Percentiles rank a stretch among this genome's conserved stretches.
Evolutionary conservation across 1,140 invertebrate species (phyloP).

Genomic region (Aphidius gifuensis): DNA sequence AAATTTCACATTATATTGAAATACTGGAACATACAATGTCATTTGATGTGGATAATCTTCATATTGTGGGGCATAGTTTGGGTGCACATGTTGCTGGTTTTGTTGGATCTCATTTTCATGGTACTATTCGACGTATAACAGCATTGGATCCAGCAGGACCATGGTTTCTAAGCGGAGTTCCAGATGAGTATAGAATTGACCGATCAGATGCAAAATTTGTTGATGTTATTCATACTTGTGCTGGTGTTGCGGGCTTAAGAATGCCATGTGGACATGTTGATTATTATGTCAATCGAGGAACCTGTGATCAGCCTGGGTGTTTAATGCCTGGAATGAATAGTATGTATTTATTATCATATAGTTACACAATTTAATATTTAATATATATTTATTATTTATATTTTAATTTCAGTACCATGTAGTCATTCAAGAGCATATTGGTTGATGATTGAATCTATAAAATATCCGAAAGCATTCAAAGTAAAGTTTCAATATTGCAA

Average conservation of each 20-base stretch:
- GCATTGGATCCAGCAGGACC: constrained; percentile 72
- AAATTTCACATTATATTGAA: constrained; percentile 35
- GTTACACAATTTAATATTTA: too few species aligned
- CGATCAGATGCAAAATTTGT: constrained; percentile 67
- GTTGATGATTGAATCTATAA: constrained; percentile 56
- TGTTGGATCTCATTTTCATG: constrained; percentile 58
- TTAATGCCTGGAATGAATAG: constrained; percentile 26
- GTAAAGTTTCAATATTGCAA: constrained; percentile 56
- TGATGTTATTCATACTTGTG: constrained; percentile 71
- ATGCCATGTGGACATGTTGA: constrained; percentile 62
- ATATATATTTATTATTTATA: neutral
- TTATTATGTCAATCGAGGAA: constrained; percentile 77
- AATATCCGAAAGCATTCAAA: constrained; percentile 41
- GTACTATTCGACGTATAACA: constrained; percentile 61
- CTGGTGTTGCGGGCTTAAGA: constrained; percentile 37
- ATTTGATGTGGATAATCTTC: constrained; percentile 54
- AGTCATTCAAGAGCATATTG: constrained; percentile 51
- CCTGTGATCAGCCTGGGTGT: constrained; percentile 59
- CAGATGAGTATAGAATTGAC: constrained; percentile 59
- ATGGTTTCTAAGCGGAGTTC: constrained; percentile 55
- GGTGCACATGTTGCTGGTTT: constrained; percentile 79
- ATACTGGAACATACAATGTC: constrained; percentile 35
- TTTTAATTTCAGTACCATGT: constrained; percentile 40
- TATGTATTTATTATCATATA: too few species aligned
- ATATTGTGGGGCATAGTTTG: constrained; percentile 81